These are phyloP conservation scores for Salminus brasiliensis DNA, from an alignment of 2,113 vertebrate species.

Conservation along the genomic window DNA sequence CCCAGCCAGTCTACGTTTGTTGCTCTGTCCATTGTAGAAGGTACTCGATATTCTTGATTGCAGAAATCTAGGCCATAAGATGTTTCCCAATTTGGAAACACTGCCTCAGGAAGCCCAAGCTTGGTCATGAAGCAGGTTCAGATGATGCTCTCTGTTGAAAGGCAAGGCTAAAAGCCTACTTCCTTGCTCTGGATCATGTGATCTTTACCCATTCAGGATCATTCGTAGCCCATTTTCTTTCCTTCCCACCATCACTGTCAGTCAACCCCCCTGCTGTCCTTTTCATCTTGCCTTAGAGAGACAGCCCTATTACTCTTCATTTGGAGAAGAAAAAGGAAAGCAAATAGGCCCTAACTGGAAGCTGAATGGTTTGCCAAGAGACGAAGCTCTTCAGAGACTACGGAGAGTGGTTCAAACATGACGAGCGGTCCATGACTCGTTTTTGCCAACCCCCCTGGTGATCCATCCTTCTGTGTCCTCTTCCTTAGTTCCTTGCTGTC, in stretches of 20 bases:
- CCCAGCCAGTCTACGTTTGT: too few species aligned
- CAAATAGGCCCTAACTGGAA: slow-evolving; percentile 17
- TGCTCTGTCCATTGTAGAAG: background rate
- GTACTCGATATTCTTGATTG: background rate
- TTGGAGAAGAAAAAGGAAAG: slow-evolving; percentile 6
- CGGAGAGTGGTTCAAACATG: background rate
- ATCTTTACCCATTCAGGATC: background rate
- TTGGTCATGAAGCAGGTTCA: background rate
- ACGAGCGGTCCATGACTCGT: background rate
- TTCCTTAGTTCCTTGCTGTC: background rate
- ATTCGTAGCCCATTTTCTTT: background rate
- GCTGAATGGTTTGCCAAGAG: background rate
- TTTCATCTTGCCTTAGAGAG: slow-evolving; percentile 2
- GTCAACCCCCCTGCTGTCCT: slow-evolving; percentile 2
- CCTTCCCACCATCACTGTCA: slow-evolving; percentile 12
- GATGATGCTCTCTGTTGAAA: background rate
- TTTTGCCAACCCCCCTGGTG: background rate
- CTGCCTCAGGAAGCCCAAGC: background rate
- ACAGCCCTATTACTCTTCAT: background rate
- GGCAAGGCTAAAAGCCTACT: background rate
- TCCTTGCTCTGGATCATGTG: background rate
- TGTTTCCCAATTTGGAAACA: background rate
- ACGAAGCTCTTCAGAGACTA: background rate
- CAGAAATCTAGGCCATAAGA: background rate
- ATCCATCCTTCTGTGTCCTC: background rate